Evolutionary conservation across 2,797 vertebrate genomes (phyloP).

Genomic region (Dallia pectoralis): DNA sequence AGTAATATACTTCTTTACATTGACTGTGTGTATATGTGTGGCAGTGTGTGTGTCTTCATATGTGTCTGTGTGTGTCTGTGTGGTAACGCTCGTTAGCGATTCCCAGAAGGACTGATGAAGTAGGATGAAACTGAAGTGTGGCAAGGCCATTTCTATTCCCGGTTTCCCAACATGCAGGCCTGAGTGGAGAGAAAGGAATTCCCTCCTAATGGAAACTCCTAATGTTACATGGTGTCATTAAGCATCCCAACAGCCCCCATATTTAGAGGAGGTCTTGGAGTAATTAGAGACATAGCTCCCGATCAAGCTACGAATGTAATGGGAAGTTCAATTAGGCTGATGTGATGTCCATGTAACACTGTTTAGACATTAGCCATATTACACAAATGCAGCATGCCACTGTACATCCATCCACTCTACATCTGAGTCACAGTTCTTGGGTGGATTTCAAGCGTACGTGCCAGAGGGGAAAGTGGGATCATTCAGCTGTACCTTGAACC

Average conservation of each 20-base stretch:
- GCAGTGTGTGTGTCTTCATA: not conserved
- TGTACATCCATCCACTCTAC: too few relatives aligned
- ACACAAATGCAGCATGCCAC: not conserved
- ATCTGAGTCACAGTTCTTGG: not conserved
- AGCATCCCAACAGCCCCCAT: constrained; percentile 55
- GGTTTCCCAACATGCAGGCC: constrained; percentile 18
- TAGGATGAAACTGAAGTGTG: constrained; percentile 33
- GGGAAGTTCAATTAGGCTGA: constrained; percentile 55
- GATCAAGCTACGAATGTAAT: constrained; percentile 45
- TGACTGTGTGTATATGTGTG: not conserved
- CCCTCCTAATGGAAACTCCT: constrained; percentile 57
- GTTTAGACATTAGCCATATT: constrained; percentile 51
- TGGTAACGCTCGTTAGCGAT: not conserved
- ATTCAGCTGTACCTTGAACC: not conserved
- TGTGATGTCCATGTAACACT: constrained; percentile 48
- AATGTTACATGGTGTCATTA: constrained; percentile 65
- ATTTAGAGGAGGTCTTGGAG: constrained; percentile 64
- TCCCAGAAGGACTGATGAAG: constrained; percentile 22
- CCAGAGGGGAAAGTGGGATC: not conserved
- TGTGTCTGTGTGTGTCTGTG: constrained; percentile 6
- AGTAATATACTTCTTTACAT: too few relatives aligned
- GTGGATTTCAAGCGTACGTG: not conserved
- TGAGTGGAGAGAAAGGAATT: constrained; percentile 48
- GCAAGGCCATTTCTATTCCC: constrained; percentile 38
- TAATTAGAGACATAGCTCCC: constrained; percentile 67